These are phyloP conservation scores for Bufo bufo DNA, from an alignment of 2,113 vertebrate species.

Conservation along the genomic window DNA sequence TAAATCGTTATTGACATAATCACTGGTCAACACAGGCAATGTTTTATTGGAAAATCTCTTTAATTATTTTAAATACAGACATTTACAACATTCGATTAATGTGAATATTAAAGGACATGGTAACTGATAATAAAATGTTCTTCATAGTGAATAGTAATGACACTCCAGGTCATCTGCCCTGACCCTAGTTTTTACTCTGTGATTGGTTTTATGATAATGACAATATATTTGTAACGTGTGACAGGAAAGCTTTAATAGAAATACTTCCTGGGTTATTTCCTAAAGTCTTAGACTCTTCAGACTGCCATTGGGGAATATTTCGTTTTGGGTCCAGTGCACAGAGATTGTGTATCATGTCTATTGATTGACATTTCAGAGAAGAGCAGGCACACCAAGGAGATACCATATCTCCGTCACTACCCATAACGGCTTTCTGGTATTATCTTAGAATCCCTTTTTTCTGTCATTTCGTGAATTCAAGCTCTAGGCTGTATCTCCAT, in stretches of 20 bases:
- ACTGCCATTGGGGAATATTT: background rate
- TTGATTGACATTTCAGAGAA: background rate
- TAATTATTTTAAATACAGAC: background rate
- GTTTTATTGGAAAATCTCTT: background rate
- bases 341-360: background rate
- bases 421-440: background rate
- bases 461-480: background rate
- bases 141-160: background rate
- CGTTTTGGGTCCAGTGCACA: background rate
- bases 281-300: background rate
- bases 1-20: background rate
- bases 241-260: background rate
- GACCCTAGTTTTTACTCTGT: background rate
- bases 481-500: background rate
- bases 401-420: background rate
- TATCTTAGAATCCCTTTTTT: background rate
- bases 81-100: background rate
- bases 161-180: background rate
- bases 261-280: background rate
- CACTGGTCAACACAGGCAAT: background rate
- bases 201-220: constrained; percentile 10
- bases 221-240: background rate
- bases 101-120: background rate
- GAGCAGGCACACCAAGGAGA: background rate
- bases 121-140: background rate